Evolutionary conservation across 2,888 invertebrate species (phyloP), one percentile per base, ranked within the genome.

Genomic region (Pilophorus perplexus): DNA sequence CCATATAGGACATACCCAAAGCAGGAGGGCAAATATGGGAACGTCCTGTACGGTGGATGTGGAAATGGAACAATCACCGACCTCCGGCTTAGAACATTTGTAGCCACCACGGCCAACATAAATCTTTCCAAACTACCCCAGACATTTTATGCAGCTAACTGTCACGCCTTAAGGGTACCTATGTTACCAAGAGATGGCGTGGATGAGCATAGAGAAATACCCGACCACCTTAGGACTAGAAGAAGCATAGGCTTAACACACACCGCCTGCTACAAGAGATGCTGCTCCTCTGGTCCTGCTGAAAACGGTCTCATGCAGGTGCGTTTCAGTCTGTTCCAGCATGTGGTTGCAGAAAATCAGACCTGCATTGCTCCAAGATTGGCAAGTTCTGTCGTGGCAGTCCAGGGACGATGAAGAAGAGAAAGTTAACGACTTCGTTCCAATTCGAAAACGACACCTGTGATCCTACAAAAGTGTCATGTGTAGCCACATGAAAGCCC

Each of bases 171-270:
- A 60, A 71, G 72, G 25, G 70, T n/a, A n/a, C n/a, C n/a, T 71
- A n/a, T 74, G 71, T 57, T 69, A 72, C 65, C 73, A 73, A 71
- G 72, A 74, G 50, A 72, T 73, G 64, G 69, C 54, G 55, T 74
- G 72, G 73, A 69, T 69, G 54, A 71, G 72, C 20, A 69, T 70
- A 52, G 22, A 72, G 33, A 44, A 71, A 57, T 60, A 72, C 48
- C 70, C 72, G 70, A 73, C 28, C 74, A 73, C 69, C 72, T 73
- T 65, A 74, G 74, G 69, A 72, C 52, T 67, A 46, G 64, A 67
- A 72, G 68, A 69, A 69, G 59, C 27, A 33, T n/a, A 18, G 16
- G 44, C 44, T 22, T 23, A 37, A 16, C 22, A 23, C n/a, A 14
- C 42, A 16, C 20, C 20, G 27, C 20, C 16, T 16, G 22, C 44